Evolutionary conservation across 2,888 invertebrate species (phyloP).

Genomic region (Ennomos fuscantarius): DNA sequence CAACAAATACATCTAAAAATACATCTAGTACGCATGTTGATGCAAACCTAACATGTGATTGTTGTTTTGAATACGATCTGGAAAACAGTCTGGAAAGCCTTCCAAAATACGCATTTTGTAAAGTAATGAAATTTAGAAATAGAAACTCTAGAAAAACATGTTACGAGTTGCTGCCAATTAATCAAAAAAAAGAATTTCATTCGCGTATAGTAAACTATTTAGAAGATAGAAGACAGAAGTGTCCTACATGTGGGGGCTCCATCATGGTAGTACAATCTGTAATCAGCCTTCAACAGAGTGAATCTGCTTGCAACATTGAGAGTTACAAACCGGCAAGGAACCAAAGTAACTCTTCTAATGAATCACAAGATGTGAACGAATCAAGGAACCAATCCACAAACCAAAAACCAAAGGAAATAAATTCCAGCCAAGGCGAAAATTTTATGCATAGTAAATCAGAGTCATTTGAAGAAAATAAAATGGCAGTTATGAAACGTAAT

Average conservation of each 20-base stretch:
- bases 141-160: constrained; percentile 78
- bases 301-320: constrained; percentile 16
- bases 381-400: neutral
- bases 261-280: constrained; percentile 66
- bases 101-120: constrained; percentile 85
- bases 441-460: constrained; percentile 11
- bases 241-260: constrained; percentile 77
- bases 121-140: constrained; percentile 83
- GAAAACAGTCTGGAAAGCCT: constrained; percentile 58
- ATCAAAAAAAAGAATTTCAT: constrained; percentile 85
- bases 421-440: constrained; percentile 8
- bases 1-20: constrained; percentile 45
- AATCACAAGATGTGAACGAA: constrained; percentile 8
- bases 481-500: constrained; percentile 9
- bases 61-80: constrained; percentile 68
- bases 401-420: constrained; percentile 1
- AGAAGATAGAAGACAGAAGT: constrained; percentile 79
- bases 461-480: constrained; percentile 4
- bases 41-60: constrained; percentile 63
- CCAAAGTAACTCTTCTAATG: constrained; percentile 16
- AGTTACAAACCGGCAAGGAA: constrained; percentile 3
- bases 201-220: constrained; percentile 77
- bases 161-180: constrained; percentile 81
- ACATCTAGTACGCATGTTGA: constrained; percentile 31
- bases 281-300: constrained; percentile 18